phyloP scores from a whole-genome alignment of 2,797 vertebrate species.

The Dryobates pubescens region DNA sequence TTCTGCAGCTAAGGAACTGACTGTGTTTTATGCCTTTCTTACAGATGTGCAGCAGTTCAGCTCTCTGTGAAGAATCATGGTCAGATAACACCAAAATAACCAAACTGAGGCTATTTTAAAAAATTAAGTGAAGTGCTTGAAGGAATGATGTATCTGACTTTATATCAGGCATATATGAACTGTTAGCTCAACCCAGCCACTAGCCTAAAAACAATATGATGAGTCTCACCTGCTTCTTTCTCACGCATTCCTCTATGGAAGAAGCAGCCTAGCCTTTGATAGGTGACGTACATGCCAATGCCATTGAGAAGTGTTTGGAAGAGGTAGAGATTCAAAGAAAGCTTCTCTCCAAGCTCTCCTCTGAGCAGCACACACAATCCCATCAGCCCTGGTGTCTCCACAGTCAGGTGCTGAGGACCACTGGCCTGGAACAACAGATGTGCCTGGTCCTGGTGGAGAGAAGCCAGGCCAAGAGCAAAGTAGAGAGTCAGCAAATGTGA shows the following conservation, averaged over 20 bases:
- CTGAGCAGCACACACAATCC: background rate
- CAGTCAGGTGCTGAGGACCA: background rate
- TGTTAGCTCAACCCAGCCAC: background rate
- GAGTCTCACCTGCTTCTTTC: background rate
- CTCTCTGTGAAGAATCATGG: background rate
- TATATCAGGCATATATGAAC: background rate
- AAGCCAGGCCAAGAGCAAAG: background rate
- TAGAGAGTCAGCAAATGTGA: background rate
- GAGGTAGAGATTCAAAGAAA: background rate
- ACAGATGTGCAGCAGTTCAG: background rate
- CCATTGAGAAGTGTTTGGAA: background rate
- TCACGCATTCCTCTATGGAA: background rate
- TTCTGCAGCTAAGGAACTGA: constrained; percentile 12
- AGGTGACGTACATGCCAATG: background rate
- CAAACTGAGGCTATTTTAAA: background rate
- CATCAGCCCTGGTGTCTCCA: background rate
- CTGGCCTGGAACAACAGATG: background rate
- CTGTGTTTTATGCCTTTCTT: background rate
- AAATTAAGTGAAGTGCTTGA: background rate
- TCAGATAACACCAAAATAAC: background rate
- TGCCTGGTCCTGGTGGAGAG: background rate
- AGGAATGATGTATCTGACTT: background rate
- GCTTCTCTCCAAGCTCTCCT: background rate
- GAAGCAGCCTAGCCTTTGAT: background rate
- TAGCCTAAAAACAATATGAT: background rate